Base-by-base conservation (phyloP, 2,113 vertebrate genomes). In the Caretta caretta region DNA sequence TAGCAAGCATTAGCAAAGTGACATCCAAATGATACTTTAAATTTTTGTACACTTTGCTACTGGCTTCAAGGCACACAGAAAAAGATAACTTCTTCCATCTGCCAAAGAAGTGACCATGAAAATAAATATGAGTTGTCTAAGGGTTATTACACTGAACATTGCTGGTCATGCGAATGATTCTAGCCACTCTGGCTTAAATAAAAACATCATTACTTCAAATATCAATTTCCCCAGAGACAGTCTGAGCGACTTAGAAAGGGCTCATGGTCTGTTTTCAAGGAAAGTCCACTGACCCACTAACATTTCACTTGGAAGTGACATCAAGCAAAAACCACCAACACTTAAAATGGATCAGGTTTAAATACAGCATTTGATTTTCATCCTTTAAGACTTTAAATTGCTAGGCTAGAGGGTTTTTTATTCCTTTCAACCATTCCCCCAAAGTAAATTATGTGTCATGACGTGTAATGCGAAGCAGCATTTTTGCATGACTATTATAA, bases 401-500 rank as follows among this genome's bases (percentile, higher is more conserved):
- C 25, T n/a, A 14, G 38, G 49, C 22, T 72, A 31, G 29, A 65
- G 20, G 53, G n/a, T 19, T n/a, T 72, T 83, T 88, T 3, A 35
- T 11, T 51, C 35, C 72, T 86, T 89, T 85, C 51, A 90, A 86
- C 54, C 65, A 92, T 56, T 90, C 91, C 1, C 20, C 5, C 51
- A 29, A 35, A 50, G 4, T 78, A 94, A 94, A 57, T 54, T 83
- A 9, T 51, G 35, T 93, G 49, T 25, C 87, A 22, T 92, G 90
- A 95, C 65, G 72, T 86, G 53, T 65, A 81, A 29, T 87, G 42
- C 89, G 88, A 94, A 93, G 76, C 31, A 90, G 16, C 46, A 91
- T 54, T 97, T 97, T 89, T 94, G 10, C 72, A 93, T 85, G 75
- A 50, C 51, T 92, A 31, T 88, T 92, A 72, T 56, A 89, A 88